These are phyloP conservation scores for Dipodomys merriami DNA, from an alignment of 2,113 vertebrate species.

Conservation along the genomic window DNA sequence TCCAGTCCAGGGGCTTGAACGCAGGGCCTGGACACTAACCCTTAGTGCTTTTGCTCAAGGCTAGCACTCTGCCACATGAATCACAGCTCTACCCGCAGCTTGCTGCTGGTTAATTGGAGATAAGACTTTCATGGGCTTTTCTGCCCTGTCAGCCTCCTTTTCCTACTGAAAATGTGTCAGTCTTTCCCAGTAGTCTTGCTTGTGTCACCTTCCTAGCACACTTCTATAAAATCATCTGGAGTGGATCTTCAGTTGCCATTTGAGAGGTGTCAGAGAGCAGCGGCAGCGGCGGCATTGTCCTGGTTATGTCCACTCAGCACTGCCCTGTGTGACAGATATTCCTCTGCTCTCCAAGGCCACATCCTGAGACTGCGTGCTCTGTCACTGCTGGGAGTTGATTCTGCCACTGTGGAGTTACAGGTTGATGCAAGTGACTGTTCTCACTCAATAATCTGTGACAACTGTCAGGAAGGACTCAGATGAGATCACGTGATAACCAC, in stretches of 20 bases:
- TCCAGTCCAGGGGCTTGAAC: no score
- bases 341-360: no score
- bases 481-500: background rate
- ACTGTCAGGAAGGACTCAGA: background rate
- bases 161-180: background rate
- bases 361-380: background rate
- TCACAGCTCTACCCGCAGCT: no score
- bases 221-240: background rate
- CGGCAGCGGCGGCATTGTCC: accelerated
- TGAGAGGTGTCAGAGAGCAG: background rate
- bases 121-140: background rate
- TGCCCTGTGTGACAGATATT: no score
- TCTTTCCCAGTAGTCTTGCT: background rate
- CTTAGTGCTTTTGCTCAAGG: no score
- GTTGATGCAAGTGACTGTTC: background rate
- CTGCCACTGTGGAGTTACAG: background rate
- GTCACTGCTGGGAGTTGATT: accelerated
- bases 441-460: background rate
- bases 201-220: background rate
- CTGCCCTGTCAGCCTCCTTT: background rate
- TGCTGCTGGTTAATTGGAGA: no score
- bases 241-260: background rate
- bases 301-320: no score
- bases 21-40: no score
- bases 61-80: no score